Conservation (phyloP, 2,888 invertebrate genomes). For the Zeuzera pyrina region DNA sequence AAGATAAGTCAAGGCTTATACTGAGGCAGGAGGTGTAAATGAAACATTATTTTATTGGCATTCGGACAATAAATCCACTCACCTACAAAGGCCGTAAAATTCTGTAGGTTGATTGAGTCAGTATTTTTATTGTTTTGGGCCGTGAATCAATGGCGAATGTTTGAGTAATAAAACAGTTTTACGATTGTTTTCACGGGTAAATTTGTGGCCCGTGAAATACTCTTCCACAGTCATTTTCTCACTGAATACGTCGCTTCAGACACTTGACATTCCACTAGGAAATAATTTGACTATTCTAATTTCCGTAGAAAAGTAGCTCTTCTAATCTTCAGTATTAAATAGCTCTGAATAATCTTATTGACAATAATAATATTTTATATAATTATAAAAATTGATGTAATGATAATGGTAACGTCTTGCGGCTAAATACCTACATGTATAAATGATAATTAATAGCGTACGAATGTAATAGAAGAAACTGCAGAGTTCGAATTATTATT, state of each 20-base stretch:
- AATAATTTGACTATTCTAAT: not conserved
- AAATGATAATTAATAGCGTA: no score
- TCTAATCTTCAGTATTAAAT: not conserved
- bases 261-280: not conserved
- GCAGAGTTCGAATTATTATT: no score
- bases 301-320: not conserved
- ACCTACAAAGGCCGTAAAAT: conserved; percentile 63
- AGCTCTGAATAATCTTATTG: no score
- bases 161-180: conserved; percentile 67
- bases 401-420: no score
- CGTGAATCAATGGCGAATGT: conserved; percentile 71
- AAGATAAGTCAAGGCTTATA: conserved; percentile 28
- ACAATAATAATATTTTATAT: no score
- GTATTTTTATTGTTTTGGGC: conserved; percentile 70
- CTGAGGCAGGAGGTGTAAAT: conserved; percentile 42
- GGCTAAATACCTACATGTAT: no score
- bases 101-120: conserved; percentile 68
- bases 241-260: not conserved
- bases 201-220: conserved; percentile 68
- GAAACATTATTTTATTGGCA: conserved; percentile 55
- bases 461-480: no score
- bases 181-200: conserved; percentile 69
- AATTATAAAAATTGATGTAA: no score
- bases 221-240: conserved; percentile 39
- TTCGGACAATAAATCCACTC: conserved; percentile 59